phyloP scores from a whole-genome alignment of 2,113 vertebrate genomes.

The Arenaria interpres region DNA sequence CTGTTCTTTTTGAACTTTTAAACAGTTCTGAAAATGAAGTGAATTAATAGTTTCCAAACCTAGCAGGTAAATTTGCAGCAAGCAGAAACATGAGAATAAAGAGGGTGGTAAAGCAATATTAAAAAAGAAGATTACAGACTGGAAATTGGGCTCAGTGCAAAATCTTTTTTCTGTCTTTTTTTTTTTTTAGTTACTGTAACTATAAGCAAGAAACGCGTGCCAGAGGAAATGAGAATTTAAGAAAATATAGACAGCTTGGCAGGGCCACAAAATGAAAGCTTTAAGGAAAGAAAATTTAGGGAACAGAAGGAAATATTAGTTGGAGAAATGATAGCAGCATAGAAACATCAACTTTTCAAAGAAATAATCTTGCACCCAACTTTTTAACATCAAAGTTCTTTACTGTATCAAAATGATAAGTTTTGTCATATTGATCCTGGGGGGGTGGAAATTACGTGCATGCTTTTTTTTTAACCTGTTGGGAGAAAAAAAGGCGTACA shows the following conservation, averaged over 20 bases:
- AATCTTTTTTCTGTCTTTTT: background rate
- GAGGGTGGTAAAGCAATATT: slow-evolving; percentile 53
- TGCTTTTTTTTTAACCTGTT: background rate
- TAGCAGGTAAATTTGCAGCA: slow-evolving; percentile 49
- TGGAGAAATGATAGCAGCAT: slow-evolving; percentile 20
- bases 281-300: slow-evolving; percentile 58
- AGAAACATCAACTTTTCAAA: slow-evolving; percentile 8
- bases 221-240: slow-evolving; percentile 73
- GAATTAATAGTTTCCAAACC: slow-evolving; percentile 45
- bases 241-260: slow-evolving; percentile 68
- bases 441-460: background rate
- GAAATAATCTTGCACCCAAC: background rate
- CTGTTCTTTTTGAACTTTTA: background rate
- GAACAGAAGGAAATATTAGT: slow-evolving; percentile 60
- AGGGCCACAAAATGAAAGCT: slow-evolving; percentile 49
- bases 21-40: background rate
- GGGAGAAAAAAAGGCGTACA: background rate
- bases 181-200: slow-evolving; percentile 27
- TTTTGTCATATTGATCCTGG: background rate
- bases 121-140: slow-evolving; percentile 61
- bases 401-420: background rate
- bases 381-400: background rate
- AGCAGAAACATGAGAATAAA: slow-evolving; percentile 53
- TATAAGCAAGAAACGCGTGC: slow-evolving; percentile 43
- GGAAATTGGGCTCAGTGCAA: slow-evolving; percentile 61